A percentile compares a stretch with the other conserved stretches of the same genome.
These are phyloP conservation scores for Ambastaia sidthimunki DNA, from an alignment of 2,797 vertebrate genomes.

Conservation along the genomic window DNA sequence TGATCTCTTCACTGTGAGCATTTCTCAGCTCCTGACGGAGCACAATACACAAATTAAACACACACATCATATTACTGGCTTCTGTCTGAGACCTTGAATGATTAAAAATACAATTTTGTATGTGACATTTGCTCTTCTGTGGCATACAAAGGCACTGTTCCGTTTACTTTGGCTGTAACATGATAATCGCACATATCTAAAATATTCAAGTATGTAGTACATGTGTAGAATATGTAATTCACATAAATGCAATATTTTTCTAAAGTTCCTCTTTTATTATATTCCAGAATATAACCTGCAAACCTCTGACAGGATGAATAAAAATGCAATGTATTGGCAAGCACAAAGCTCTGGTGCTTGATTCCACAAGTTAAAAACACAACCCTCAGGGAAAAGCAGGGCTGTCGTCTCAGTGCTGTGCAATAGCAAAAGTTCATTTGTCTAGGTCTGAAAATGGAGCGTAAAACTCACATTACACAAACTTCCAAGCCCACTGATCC, in stretches of 20 bases:
- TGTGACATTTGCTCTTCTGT: conserved; percentile 14
- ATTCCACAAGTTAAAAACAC: conserved; percentile 48
- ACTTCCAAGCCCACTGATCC: conserved; percentile 53
- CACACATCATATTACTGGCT: conserved; percentile 48
- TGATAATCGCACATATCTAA: neutral
- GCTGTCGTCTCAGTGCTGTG: conserved; percentile 46
- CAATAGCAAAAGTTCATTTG: conserved; percentile 55
- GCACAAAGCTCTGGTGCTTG: conserved; percentile 36
- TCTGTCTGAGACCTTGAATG: conserved; percentile 29
- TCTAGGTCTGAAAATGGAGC: conserved; percentile 54
- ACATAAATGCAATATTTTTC: conserved; percentile 5
- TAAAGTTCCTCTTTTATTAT: neutral
- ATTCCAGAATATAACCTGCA: neutral
- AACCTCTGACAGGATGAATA: conserved; percentile 26
- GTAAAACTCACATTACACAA: conserved; percentile 54
- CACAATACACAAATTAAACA: conserved; percentile 52
- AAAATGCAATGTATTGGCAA: conserved; percentile 34
- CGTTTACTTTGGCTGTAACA: neutral
- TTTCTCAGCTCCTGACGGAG: conserved; percentile 88
- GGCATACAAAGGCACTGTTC: conserved; percentile 7
- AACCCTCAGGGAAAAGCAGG: conserved; percentile 44
- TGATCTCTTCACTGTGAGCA: conserved; percentile 94
- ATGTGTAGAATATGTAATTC: neutral
- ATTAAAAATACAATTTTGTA: conserved; percentile 25
- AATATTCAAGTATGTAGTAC: conserved; percentile 4